These are phyloP conservation scores for Aphaenogaster rudis DNA, from an alignment of 1,140 invertebrate genomes.

Conservation along the genomic window DNA sequence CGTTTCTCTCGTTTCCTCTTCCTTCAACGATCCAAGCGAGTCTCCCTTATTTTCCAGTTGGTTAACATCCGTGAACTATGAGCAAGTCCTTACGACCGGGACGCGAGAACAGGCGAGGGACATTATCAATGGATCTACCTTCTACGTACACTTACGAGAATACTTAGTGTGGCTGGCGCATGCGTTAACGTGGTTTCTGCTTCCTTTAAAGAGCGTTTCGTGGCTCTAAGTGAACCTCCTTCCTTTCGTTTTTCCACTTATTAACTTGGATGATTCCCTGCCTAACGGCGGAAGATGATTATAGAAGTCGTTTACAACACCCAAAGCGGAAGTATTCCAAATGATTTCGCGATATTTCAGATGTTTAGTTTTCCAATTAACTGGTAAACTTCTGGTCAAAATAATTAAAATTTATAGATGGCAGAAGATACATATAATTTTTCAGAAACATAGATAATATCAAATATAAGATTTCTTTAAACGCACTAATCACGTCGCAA, in stretches of 20 bases:
- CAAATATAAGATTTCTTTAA: neutral
- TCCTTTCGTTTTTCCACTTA: conserved; percentile 61
- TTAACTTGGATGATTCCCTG: conserved; percentile 47
- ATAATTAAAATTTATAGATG: conserved; percentile 12
- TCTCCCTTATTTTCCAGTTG: conserved; percentile 76
- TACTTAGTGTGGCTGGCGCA: conserved; percentile 53
- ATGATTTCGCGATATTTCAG: neutral
- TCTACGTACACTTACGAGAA: conserved; percentile 45
- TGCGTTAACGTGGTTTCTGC: conserved; percentile 66
- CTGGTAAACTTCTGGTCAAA: neutral
- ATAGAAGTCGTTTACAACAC: conserved; percentile 26
- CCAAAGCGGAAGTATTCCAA: conserved; percentile 1
- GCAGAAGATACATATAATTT: neutral
- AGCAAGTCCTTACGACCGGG: conserved; percentile 71
- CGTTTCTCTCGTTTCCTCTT: conserved; percentile 53
- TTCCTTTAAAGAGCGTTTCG: conserved; percentile 71
- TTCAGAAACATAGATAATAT: conserved; percentile 4
- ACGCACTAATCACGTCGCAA: too few relatives aligned
- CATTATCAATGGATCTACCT: conserved; percentile 81
- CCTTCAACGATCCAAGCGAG: conserved; percentile 43
- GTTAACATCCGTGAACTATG: conserved; percentile 78
- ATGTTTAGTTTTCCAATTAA: conserved; percentile 23
- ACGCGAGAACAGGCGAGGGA: conserved; percentile 73
- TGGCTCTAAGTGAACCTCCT: conserved; percentile 49
- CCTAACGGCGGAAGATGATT: conserved; percentile 23